phyloP scores from a whole-genome alignment of 2,797 vertebrate genomes.

The Centroberyx gerrardi region DNA sequence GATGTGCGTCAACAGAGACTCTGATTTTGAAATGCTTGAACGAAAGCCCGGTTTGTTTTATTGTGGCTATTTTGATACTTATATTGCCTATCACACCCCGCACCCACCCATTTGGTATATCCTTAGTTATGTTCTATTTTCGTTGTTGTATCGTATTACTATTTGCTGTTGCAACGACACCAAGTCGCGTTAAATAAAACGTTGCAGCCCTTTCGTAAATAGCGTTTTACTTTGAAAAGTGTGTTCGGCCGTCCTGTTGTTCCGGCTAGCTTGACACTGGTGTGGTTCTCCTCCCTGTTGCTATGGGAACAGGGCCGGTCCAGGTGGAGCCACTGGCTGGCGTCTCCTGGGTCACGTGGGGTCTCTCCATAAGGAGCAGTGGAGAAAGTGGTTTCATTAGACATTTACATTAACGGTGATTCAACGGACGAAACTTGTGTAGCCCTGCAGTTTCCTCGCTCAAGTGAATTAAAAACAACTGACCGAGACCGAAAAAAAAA shows the following conservation, averaged over 20 bases:
- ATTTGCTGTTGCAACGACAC: too few relatives aligned
- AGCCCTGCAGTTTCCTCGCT: not conserved
- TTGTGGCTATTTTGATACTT: too few relatives aligned
- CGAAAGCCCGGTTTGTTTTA: not conserved
- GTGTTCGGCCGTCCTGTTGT: not conserved
- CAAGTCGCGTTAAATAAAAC: too few relatives aligned
- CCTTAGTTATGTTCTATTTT: too few relatives aligned
- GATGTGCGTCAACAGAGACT: not conserved
- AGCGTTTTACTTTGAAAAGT: slow-evolving; percentile 5
- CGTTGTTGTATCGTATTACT: too few relatives aligned
- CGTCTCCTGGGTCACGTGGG: slow-evolving; percentile 86
- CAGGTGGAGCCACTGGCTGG: slow-evolving; percentile 89
- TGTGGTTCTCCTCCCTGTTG: slow-evolving; percentile 72
- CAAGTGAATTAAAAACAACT: not conserved
- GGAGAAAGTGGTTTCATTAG: slow-evolving; percentile 66
- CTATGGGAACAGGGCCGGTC: slow-evolving; percentile 85
- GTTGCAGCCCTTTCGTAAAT: too few relatives aligned
- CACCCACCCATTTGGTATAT: too few relatives aligned
- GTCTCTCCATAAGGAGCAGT: slow-evolving; percentile 81
- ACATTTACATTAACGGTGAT: slow-evolving; percentile 1
- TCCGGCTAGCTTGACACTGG: slow-evolving; percentile 6
- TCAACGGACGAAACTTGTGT: slow-evolving; percentile 13
- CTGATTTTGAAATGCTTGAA: not conserved
- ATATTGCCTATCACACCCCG: too few relatives aligned
- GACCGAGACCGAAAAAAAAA: not conserved